phyloP scores from a whole-genome alignment of 2,888 invertebrate species.

The Leptinotarsa haldemani region DNA sequence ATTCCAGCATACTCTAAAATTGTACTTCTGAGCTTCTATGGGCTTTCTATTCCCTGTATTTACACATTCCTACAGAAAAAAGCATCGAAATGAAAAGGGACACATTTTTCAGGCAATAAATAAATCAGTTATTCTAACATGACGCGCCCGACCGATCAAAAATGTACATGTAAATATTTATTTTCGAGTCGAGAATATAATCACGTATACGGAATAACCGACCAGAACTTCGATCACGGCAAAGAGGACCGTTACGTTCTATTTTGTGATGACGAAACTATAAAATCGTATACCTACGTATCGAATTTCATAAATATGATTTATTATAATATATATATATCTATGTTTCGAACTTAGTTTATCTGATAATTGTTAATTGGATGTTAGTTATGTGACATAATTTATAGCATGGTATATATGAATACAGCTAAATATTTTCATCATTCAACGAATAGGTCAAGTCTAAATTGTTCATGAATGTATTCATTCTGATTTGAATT shows the following conservation, averaged over 20 bases:
- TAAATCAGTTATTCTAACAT: slow-evolving; percentile 10
- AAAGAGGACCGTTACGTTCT: slow-evolving; percentile 38
- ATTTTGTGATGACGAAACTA: slow-evolving; percentile 5
- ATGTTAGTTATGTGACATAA: background rate
- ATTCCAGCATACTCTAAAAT: too few species aligned
- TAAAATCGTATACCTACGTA: background rate
- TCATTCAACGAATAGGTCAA: too few species aligned
- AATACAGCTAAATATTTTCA: too few species aligned
- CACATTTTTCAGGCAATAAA: background rate
- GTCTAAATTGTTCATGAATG: too few species aligned
- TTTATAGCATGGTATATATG: too few species aligned
- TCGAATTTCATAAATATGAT: background rate
- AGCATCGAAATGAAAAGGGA: background rate
- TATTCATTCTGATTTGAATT: too few species aligned
- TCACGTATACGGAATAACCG: slow-evolving; percentile 41
- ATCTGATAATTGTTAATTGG: background rate
- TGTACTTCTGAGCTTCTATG: too few species aligned
- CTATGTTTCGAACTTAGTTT: too few species aligned
- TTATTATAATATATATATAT: background rate
- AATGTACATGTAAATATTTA: slow-evolving; percentile 11
- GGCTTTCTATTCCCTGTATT: too few species aligned
- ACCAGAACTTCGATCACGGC: slow-evolving; percentile 36
- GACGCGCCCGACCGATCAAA: slow-evolving; percentile 6
- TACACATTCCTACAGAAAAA: background rate
- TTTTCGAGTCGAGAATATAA: slow-evolving; percentile 27